Base-by-base conservation (phyloP, 2,797 vertebrate genomes). In the Antrozous pallidus region DNA sequence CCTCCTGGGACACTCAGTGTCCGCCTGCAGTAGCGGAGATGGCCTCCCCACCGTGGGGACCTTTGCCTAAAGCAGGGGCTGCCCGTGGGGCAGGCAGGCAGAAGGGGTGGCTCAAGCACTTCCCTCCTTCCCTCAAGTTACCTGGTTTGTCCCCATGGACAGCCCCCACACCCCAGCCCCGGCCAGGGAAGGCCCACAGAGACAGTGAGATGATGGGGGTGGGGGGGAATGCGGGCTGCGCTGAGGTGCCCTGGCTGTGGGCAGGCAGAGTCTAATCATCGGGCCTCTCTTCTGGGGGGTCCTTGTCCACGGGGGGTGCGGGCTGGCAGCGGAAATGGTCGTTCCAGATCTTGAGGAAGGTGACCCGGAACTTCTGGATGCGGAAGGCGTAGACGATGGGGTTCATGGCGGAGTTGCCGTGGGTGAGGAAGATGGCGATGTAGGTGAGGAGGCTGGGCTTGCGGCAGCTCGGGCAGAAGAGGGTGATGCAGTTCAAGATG, bases 371-470 rank as follows among this genome's bases (percentile, higher is more conserved):
- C 98, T 99, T 99, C 97, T 98, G 99, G 96, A 99, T 99, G 89
- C 99, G 99, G 97, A 99, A 99, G 74, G 99, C 99, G 0, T 99
- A 99, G 96, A 99, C 97, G 0, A 99, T 99, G 73, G 99, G 99
- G 98, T 99, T 99, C 98, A 99, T 99, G 24, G 99, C 99, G 0
- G 99, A 99, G 98, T 99, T 99, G 94, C 99, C 99, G 0, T 99
- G 99, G 2, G 99, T 99, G 94, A 99, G 99, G 97, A 99, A 98
- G 98, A 99, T 99, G 96, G 99, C 99, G 0, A 99, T 98, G 92
- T 99, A 99, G 88, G 98, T 98, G 85, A 99, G 98, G 93, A 98
- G 98, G 40, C 97, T 98, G 0, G 99, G 99, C 0, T 98, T 99
- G 20, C 98, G 18, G 40, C 98, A 99, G 58, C 97, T 92, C 0